Base-by-base conservation (phyloP, 2,797 vertebrate genomes). In the Sternarchorhynchus goeldii region DNA sequence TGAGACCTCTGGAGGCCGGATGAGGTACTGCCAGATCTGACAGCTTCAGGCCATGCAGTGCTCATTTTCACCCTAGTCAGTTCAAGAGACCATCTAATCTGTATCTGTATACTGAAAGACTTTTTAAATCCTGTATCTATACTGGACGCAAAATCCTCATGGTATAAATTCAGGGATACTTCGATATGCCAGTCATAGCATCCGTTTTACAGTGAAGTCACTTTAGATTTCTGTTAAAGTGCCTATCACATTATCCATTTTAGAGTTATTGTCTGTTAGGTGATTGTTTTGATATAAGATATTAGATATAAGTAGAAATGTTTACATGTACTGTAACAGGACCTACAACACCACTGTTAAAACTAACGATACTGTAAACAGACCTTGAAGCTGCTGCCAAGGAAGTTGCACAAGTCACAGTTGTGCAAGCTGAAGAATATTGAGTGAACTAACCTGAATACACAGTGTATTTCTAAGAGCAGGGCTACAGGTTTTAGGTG, bases 401-500 rank as follows among this genome's bases (percentile, higher is more conserved):
- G 7, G 55, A 72, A 72, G 53, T 14, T 72, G 55, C 5, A 29
- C 32, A 58, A 45, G 55, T 34, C 25, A 25, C 50, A 76, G 64
- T 50, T 76, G 55, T 58, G 34, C 53, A 68, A 68, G 53, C 34
- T 76, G 36, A 76, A 68, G 36, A 57, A 36, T 32, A n/a, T 4
- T 62, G 7, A 62, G 59, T 8, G 29, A 67, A 67, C 5, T 56
- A 55, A 70, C n/a, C 17, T 80, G 55, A 80, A 66, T 18, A 69
- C 57, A 75, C 78, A 75, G 57, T 64, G 21, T 14, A 21, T 65
- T 58, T 56, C 29, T 71, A 57, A 76, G 50, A 21, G 59, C 31
- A 76, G 58, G 58, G 45, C 73, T 71, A 16, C 10, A 63, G 79
- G 73, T 50, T 76, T 80, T 62, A 57, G 34, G 29, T 80, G 73